Base-by-base conservation (phyloP, 2,113 vertebrate species). In the human region DNA sequence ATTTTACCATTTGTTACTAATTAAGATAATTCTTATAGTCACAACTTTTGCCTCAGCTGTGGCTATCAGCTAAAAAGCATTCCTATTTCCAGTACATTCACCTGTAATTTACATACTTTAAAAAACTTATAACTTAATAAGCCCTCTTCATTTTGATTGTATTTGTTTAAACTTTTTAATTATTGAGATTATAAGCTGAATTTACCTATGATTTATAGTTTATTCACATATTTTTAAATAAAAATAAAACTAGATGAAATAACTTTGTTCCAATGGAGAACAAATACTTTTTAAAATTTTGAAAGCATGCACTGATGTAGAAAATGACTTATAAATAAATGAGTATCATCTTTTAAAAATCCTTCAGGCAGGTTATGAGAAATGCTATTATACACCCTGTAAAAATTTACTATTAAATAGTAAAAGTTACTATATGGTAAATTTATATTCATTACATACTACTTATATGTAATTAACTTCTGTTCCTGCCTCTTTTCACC, bases 141-240 rank as follows among this genome's bases (percentile, higher is more conserved):
- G 12, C 4, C 3, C 14, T 38, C 8, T 76, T 90, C 52, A 68
- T 81, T 90, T 94, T 59, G 18, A 50, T 52, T 86, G 5, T 78
- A 13, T 64, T 96, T 88, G 12, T 59, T 96, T 80, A 80, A 75
- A 93, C 10, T 57, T 89, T 91, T 90, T 45, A 96, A 35, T 90
- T 72, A 40, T 50, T 92, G 66, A 52, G 48, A 5, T 68, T 22
- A n/a, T 73, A 52, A 95, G 27, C 10, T 90, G 35, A 93, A 76
- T 76, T 94, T 88, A 70, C 1, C 22, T 88, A 55, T 30, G 16
- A 68, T 66, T 76, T 55, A 27, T 68, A 94, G 27, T 13, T 57
- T 59, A 75, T 75, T 88, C 17, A 50, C 72, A 94, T 45, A 35
- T 85, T 79, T 73, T 93, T 93, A 20, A 85, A 50, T 87, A 57